Evolutionary conservation across 2,888 invertebrate genomes (phyloP), one percentile per base, ranked within the genome.

Genomic region (Conistra vaccinii): DNA sequence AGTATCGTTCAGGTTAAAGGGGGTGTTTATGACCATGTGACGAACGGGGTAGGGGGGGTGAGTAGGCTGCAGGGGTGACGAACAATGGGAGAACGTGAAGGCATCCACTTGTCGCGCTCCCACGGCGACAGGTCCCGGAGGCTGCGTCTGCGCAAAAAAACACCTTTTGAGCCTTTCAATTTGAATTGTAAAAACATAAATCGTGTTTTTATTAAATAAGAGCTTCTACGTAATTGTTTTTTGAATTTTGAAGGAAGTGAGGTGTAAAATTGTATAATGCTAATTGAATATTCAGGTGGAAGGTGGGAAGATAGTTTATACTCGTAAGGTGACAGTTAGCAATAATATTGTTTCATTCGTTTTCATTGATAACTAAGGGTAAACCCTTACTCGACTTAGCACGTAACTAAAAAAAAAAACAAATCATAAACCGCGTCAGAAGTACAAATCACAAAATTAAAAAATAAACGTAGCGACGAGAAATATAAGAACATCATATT

Each of bases 81-180:
- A 95, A 96, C 96, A 96, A 96, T 95, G 89, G 94, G 76, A 82
- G 94, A 92, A 96, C 96, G 96, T 96, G 96, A 93, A 90, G 96
- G 96, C 94, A 96, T 96, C 93, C 96, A 96, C 96, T 96, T 96
- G 96, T 94, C 93, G 94, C 93, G 93, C 90, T 93, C 93, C 90
- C 93, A 93, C 93, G 92, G 90, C 90, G 91, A 90, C 93, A 91
- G 93, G 92, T 93, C 88, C 84, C 88, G 91, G 91, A 93, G 94
- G 93, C 94, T 93, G 92, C 87, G 88, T 70, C 77, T 77, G 85
- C 81, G 85, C 88, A 90, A 83, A 81, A 91, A 90, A 89, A 90
- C 86, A 74, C 80, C 84, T 84, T 85, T 87, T 85, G 80, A 87
- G 69, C 68, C n/a, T 74, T 77, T 73, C 72, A 80, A 87, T 74